phyloP scores from a whole-genome alignment of 2,113 vertebrate species.

The Limanda limanda region DNA sequence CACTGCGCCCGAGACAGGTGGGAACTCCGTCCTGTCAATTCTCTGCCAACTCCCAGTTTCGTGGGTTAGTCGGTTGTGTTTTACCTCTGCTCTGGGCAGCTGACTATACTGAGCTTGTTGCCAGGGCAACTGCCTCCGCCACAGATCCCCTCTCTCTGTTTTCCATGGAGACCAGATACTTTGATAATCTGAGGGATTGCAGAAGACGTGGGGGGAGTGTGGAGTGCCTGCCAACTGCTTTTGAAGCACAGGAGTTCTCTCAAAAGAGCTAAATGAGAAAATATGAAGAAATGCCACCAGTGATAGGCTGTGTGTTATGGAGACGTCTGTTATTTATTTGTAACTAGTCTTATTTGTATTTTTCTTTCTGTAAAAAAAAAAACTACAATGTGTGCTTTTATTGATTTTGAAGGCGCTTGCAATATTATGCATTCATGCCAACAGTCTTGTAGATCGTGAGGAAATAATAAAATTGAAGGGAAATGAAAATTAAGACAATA shows the following conservation, averaged over 20 bases:
- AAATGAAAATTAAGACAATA: neutral
- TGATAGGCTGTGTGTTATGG: conserved; percentile 11
- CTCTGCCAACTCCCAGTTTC: conserved; percentile 50
- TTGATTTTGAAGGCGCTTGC: neutral
- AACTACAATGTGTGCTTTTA: neutral
- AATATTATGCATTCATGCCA: neutral
- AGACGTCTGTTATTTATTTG: conserved; percentile 2
- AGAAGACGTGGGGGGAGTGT: conserved; percentile 67
- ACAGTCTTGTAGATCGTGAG: neutral
- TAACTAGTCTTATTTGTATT: neutral
- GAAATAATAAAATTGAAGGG: neutral
- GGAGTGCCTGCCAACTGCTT: conserved; percentile 62
- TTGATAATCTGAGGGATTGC: conserved; percentile 80
- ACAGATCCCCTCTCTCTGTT: conserved; percentile 65
- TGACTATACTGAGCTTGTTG: conserved; percentile 75
- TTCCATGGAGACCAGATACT: conserved; percentile 78
- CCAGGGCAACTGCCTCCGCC: conserved; percentile 76
- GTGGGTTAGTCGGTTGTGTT: conserved; percentile 58
- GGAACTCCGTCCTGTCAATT: conserved; percentile 38
- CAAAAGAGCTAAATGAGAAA: conserved; percentile 48
- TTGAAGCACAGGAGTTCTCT: conserved; percentile 56
- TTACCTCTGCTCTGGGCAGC: conserved; percentile 63
- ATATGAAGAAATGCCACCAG: conserved; percentile 38
- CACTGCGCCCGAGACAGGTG: neutral
- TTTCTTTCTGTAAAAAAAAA: neutral